These are phyloP conservation scores for Bombylius discolor DNA, from an alignment of 2,888 invertebrate species.

Conservation along the genomic window DNA sequence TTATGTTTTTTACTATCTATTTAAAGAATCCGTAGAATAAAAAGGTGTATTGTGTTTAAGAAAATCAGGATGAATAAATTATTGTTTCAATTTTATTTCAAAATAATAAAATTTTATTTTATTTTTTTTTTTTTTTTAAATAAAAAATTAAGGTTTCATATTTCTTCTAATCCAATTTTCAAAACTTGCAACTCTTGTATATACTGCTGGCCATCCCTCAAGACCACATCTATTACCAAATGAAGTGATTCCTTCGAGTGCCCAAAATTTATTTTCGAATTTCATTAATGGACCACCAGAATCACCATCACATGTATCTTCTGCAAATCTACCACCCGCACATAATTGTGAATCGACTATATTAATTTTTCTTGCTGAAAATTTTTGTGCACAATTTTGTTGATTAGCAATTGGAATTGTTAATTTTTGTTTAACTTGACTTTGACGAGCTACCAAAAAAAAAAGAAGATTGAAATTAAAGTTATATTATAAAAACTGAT, in stretches of 20 bases:
- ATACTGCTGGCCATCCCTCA: slow-evolving; percentile 51
- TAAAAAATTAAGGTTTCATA: slow-evolving; percentile 20
- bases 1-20: too few species aligned
- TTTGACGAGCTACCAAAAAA: slow-evolving; percentile 31
- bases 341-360: slow-evolving; percentile 43
- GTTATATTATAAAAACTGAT: background rate
- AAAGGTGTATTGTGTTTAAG: too few species aligned
- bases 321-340: slow-evolving; percentile 51
- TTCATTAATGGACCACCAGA: slow-evolving; percentile 66
- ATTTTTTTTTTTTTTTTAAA: too few species aligned
- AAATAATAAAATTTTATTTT: too few species aligned
- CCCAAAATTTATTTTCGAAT: slow-evolving; percentile 40
- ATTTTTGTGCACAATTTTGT: slow-evolving; percentile 37
- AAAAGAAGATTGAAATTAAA: background rate
- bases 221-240: slow-evolving; percentile 53
- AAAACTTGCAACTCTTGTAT: slow-evolving; percentile 49
- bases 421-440: slow-evolving; percentile 44
- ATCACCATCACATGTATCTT: slow-evolving; percentile 63
- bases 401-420: slow-evolving; percentile 38
- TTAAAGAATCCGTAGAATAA: too few species aligned
- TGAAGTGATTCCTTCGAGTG: slow-evolving; percentile 51
- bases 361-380: slow-evolving; percentile 21
- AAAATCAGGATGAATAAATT: too few species aligned
- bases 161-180: slow-evolving; percentile 36
- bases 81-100: too few species aligned